These are phyloP conservation scores for Xanthostigma xanthostigma DNA, from an alignment of 2,888 invertebrate genomes.

Conservation along the genomic window DNA sequence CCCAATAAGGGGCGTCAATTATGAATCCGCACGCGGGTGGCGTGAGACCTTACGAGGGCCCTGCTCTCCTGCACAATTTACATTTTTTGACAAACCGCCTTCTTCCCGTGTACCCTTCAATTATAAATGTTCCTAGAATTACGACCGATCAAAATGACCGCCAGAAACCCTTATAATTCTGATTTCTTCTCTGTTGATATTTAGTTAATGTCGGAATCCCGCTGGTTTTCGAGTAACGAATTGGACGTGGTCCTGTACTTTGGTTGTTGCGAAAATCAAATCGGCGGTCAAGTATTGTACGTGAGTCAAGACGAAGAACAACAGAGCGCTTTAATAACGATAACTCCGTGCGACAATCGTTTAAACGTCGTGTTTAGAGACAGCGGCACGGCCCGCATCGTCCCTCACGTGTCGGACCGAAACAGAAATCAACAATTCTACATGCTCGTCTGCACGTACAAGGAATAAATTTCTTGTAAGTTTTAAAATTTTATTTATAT, in stretches of 20 bases:
- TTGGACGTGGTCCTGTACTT: conserved; percentile 25
- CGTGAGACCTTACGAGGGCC: too few species aligned
- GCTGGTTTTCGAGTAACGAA: conserved; percentile 23
- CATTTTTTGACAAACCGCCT: too few species aligned
- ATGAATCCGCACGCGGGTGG: too few species aligned
- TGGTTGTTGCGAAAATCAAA: conserved; percentile 17
- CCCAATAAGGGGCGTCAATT: too few species aligned
- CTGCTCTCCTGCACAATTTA: too few species aligned
- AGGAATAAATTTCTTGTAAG: conserved; percentile 18
- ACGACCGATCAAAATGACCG: too few species aligned
- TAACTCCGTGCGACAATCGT: conserved; percentile 49
- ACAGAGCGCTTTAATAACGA: conserved; percentile 32
- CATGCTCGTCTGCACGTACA: conserved; percentile 24
- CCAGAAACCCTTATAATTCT: too few species aligned
- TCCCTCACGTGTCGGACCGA: conserved; percentile 25
- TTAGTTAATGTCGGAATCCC: conserved; percentile 24
- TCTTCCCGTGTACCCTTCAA: too few species aligned
- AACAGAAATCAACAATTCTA: conserved; percentile 22
- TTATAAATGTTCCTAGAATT: too few species aligned
- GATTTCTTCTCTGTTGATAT: conserved; percentile 9
- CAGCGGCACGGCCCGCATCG: conserved; percentile 32
- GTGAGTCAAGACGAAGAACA: conserved; percentile 24
- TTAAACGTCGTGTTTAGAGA: conserved; percentile 49
- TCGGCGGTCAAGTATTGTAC: conserved; percentile 25
- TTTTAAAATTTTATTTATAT: too few species aligned